Base-by-base conservation (phyloP, 92 coral and sea anemone genomes). In the Parazoanthus swiftii region DNA sequence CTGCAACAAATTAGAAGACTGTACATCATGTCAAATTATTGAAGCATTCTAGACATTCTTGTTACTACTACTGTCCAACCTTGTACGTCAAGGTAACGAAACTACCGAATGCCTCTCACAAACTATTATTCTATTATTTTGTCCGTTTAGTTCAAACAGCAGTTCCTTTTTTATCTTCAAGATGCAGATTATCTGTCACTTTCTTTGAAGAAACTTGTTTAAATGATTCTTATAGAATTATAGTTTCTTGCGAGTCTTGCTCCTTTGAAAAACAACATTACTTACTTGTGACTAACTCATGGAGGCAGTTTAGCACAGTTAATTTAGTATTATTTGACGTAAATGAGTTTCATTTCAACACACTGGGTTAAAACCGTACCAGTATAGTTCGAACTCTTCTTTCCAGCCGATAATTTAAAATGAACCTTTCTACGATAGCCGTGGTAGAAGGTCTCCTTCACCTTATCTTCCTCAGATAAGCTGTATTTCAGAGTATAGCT, bases 401-500 rank as follows among this genome's bases (percentile, higher is more conserved):
- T 70, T 68, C 87, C 87, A 16, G 87, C 77, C 26, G 87, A 79
- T 16, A 84, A 44, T 71, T 50, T 84, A 21, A 84, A 70, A 11
- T 1, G 68, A 44, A 84, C 66, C 16, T 33, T 46, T 5, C 44
- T 66, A 16, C 79, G 63, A 54, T 16, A 84, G 23, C 87, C 87
- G 21, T 84, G 79, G 54, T 84, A 84, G 1, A 84, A 84, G 5
- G 87, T 72, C 74, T 84, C 79, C 7, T 71, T 29, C 5, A 84
- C 56, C 85, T 80, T 20, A 20, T 33, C 87, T 39, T 71, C 87
- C 26, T 37, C 80, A 9, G 80, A 37, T 38, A 84, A 29, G 21
- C 44, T 84, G 42, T 71, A 71, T 23, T 84, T 84, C 42, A 84
- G 79, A 72, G 65, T 25, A 54, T 84, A 84, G 68, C 87, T 84